Evolutionary conservation across 2,888 invertebrate species (phyloP).

Genomic region (Drosophila monieri): DNA sequence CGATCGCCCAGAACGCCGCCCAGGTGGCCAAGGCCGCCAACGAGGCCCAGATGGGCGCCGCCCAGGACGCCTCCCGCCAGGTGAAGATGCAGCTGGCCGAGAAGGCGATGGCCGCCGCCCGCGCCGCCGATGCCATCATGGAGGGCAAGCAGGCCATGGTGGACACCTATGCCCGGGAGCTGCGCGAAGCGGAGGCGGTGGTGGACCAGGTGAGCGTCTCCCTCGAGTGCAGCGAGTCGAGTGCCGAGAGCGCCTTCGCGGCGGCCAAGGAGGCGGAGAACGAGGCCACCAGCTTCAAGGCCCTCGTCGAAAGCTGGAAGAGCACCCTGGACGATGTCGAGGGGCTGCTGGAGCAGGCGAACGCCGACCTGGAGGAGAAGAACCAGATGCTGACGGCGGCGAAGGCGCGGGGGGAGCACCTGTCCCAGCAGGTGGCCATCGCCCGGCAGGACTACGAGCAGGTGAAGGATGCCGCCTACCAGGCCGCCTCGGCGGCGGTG

Average conservation of each 20-base stretch:
- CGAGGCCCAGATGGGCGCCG: slow-evolving; percentile 89
- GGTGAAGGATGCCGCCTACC: slow-evolving; percentile 88
- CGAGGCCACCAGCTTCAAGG: slow-evolving; percentile 84
- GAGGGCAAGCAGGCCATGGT: slow-evolving; percentile 89
- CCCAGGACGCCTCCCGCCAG: slow-evolving; percentile 87
- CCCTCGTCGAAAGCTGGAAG: slow-evolving; percentile 84
- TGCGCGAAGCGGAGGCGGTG: slow-evolving; percentile 87
- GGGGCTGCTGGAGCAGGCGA: slow-evolving; percentile 86
- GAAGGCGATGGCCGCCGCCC: slow-evolving; percentile 88
- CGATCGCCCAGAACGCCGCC: slow-evolving; percentile 89
- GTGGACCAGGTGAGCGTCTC: slow-evolving; percentile 86
- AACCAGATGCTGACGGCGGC: slow-evolving; percentile 88
- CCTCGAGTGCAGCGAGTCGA: slow-evolving; percentile 86
- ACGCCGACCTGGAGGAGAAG: slow-evolving; percentile 87
- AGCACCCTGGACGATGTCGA: slow-evolving; percentile 86
- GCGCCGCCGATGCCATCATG: slow-evolving; percentile 88
- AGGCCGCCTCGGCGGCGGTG: slow-evolving; percentile 88
- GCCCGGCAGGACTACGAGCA: slow-evolving; percentile 87
- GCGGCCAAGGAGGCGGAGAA: slow-evolving; percentile 86
- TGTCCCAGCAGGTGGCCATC: slow-evolving; percentile 86
- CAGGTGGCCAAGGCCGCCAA: slow-evolving; percentile 89
- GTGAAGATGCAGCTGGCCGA: slow-evolving; percentile 89
- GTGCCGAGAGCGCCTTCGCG: slow-evolving; percentile 86
- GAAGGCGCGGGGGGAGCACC: slow-evolving; percentile 86
- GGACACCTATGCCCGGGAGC: slow-evolving; percentile 87